Evolutionary conservation across 2,888 invertebrate species (phyloP).

Genomic region (Eristalinus aeneus): DNA sequence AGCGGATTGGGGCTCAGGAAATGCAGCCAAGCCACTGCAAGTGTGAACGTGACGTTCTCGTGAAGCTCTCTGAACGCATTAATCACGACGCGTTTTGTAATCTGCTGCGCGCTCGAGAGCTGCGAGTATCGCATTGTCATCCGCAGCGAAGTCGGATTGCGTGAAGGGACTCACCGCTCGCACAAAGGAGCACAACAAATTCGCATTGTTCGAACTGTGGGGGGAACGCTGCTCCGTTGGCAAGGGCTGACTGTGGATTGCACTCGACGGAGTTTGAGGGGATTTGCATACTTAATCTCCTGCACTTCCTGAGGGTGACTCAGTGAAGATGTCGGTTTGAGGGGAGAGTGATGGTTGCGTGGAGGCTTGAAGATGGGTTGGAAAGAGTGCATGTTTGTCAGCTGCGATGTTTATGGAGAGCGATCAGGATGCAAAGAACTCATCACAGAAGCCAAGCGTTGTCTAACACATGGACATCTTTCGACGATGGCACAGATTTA

Average conservation of each 20-base stretch:
- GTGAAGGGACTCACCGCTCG: background rate
- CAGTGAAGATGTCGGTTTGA: background rate
- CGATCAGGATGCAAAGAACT: too few relatives aligned
- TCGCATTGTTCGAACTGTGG: background rate
- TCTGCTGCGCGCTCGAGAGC: background rate
- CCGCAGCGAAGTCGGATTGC: background rate
- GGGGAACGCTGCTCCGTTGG: background rate
- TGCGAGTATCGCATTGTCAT: background rate
- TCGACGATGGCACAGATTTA: too few relatives aligned
- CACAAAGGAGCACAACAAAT: background rate
- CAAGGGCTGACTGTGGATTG: background rate
- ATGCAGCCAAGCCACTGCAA: background rate
- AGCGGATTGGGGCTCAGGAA: constrained; percentile 29
- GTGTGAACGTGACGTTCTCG: background rate
- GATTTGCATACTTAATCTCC: background rate
- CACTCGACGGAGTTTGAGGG: background rate
- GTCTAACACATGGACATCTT: too few relatives aligned
- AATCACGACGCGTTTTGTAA: background rate
- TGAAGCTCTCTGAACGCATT: background rate
- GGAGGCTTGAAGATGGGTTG: too few relatives aligned
- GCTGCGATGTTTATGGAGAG: too few relatives aligned
- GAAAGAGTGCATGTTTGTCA: too few relatives aligned
- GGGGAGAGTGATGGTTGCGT: too few relatives aligned
- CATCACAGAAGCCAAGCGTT: too few relatives aligned
- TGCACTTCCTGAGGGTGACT: background rate